Conservation (phyloP, 2,797 vertebrate genomes). For the Yasuhikotakia modesta region DNA sequence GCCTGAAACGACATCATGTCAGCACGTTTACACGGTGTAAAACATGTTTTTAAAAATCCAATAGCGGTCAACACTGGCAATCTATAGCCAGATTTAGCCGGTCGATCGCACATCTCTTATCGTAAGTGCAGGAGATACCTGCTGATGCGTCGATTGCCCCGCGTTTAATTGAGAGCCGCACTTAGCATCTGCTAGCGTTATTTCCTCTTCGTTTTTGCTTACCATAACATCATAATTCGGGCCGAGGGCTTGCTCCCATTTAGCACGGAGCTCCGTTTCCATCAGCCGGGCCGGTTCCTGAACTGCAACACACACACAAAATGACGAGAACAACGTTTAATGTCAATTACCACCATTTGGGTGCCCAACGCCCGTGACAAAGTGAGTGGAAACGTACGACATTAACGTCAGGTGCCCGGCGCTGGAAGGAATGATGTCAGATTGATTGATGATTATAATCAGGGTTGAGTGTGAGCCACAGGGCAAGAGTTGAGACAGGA, state of each 20-base stretch:
- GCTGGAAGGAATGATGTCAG: constrained; percentile 32
- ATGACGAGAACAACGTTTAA: constrained; percentile 39
- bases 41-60: constrained; percentile 24
- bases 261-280: constrained; percentile 80
- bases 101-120: constrained; percentile 42
- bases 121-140: constrained; percentile 23
- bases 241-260: constrained; percentile 90
- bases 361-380: constrained; percentile 22
- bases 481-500: constrained; percentile 48
- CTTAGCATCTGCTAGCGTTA: constrained; percentile 48
- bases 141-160: constrained; percentile 30
- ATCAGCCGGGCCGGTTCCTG: constrained; percentile 62
- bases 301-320: constrained; percentile 67
- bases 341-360: constrained; percentile 42
- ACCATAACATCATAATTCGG: constrained; percentile 92
- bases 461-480: constrained; percentile 27
- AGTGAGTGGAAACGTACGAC: constrained; percentile 48
- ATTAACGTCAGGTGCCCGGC: constrained; percentile 34
- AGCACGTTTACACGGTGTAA: constrained; percentile 2
- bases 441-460: constrained; percentile 49
- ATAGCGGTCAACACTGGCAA: constrained; percentile 37
- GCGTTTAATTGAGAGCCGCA: constrained; percentile 47
- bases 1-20: constrained; percentile 30
- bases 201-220: constrained; percentile 65
- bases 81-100: constrained; percentile 32